Base-by-base conservation (phyloP, 2,797 vertebrate species). In the Strix occidentalis region DNA sequence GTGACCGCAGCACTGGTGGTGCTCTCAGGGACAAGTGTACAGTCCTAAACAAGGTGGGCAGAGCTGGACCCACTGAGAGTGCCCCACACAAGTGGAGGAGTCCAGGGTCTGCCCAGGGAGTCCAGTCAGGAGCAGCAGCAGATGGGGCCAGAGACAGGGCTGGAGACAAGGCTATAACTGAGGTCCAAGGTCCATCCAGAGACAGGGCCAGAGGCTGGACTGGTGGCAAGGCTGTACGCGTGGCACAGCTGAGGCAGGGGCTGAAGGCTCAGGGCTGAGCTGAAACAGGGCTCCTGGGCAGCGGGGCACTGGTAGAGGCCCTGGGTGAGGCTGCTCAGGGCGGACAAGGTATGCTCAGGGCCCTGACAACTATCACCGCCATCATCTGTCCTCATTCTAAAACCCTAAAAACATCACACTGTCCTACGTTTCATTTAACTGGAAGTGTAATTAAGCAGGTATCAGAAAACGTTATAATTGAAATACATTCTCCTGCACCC, bases 71-170 rank as follows among this genome's bases (percentile, higher is more conserved):
- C 64, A 37, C 29, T 0, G 6, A 37, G 6, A 37, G 29, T 11
- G 39, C 16, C 28, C 7, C 0, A 2, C 5, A 1, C 0, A 10
- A 43, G 23, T 0, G 0, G 17, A 31, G 6, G 16, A 58, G 48
- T 46, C 39, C 80, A 74, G 64, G 21, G 68, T 69, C 26, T 58
- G 43, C 5, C 5, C n/a, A 26, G 54, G 35, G 25, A 9, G 12
- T 25, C 33, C 39, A 23, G 60, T 6, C 65, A 54, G 33, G 28
- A 54, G 26, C 35, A 66, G 79, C 4, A 39, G 66, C 3, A 8
- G 16, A 37, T 3, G 5, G 13, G 53, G 53, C 28, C 66, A 76
- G 41, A 68, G 31, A 4, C 19, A 51, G 45, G 29, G 31, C 43
- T 75, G 37, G 21, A 45, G 16, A 37, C 25, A 71, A 74, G 33